phyloP scores from a whole-genome alignment of 2,888 invertebrate genomes.

The Ornithoptera alexandrae region DNA sequence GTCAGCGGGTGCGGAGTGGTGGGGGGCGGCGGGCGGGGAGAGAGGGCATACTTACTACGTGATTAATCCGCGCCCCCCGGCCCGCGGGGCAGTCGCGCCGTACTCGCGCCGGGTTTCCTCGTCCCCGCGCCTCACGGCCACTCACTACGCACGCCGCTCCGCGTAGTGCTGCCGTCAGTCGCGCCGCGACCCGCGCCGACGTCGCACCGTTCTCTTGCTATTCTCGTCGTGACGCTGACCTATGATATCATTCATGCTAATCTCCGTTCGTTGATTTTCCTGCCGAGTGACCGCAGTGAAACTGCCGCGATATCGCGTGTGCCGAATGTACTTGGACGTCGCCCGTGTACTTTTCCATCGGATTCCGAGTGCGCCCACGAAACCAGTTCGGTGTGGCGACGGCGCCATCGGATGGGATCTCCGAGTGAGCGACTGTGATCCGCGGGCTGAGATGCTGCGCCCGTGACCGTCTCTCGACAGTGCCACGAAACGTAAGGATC shows the following conservation, averaged over 20 bases:
- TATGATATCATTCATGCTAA: slow-evolving; percentile 74
- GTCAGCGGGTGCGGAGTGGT: background rate
- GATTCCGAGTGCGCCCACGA: slow-evolving; percentile 58
- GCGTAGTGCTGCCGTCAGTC: slow-evolving; percentile 75
- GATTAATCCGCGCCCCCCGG: slow-evolving; percentile 68
- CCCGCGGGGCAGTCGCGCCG: slow-evolving; percentile 61
- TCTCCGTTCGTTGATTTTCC: slow-evolving; percentile 72
- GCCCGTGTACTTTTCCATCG: slow-evolving; percentile 70
- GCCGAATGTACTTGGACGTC: slow-evolving; percentile 71
- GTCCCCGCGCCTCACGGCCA: slow-evolving; percentile 80
- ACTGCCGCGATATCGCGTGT: slow-evolving; percentile 68
- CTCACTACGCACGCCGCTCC: slow-evolving; percentile 77
- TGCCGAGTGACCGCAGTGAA: slow-evolving; percentile 69
- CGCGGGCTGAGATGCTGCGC: slow-evolving; percentile 75
- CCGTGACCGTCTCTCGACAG: slow-evolving; percentile 77
- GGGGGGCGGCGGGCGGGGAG: slow-evolving; percentile 47
- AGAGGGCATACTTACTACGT: slow-evolving; percentile 79
- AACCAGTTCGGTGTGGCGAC: slow-evolving; percentile 68
- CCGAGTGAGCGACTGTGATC: slow-evolving; percentile 62
- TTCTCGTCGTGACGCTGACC: slow-evolving; percentile 44
- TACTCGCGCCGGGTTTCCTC: slow-evolving; percentile 79
- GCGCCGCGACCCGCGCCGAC: slow-evolving; percentile 75
- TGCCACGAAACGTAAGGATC: slow-evolving; percentile 79
- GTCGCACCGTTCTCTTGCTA: slow-evolving; percentile 52
- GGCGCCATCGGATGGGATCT: slow-evolving; percentile 69